A percentile compares a stretch with the other conserved stretches of the same genome.
These are phyloP conservation scores for Oreochromis aureus DNA, from an alignment of 2,113 vertebrate genomes.

Conservation along the genomic window DNA sequence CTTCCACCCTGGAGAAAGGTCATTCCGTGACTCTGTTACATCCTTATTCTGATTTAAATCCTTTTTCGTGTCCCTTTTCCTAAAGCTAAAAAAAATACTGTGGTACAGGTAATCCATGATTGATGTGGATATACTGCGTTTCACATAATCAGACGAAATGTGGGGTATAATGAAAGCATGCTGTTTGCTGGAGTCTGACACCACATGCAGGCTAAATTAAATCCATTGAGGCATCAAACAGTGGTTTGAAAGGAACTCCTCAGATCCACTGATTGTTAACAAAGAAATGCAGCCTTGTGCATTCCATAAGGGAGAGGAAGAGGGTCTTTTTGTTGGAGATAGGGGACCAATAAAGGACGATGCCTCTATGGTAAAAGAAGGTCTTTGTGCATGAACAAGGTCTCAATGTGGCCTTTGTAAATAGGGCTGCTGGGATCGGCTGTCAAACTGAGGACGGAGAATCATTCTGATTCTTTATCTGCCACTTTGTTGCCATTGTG, in stretches of 20 bases:
- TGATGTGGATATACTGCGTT: background rate
- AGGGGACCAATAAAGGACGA: conserved; percentile 56
- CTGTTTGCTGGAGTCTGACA: background rate
- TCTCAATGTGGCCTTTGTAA: conserved; percentile 73
- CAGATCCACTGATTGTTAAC: conserved; percentile 28
- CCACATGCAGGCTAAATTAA: background rate
- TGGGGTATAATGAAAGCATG: background rate
- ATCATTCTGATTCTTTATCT: conserved; percentile 52
- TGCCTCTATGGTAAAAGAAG: conserved; percentile 43
- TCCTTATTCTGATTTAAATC: background rate
- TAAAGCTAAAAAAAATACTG: background rate
- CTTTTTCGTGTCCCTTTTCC: background rate
- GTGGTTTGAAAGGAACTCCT: conserved; percentile 28
- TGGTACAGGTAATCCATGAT: background rate
- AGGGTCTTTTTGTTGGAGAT: conserved; percentile 63
- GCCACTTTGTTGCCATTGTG: conserved; percentile 35
- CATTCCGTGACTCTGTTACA: background rate
- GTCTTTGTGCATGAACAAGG: conserved; percentile 57
- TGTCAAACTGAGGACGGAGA: conserved; percentile 37
- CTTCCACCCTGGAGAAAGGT: conserved; percentile 45
- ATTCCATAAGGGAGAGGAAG: conserved; percentile 55
- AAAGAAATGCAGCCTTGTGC: conserved; percentile 37
- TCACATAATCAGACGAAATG: background rate
- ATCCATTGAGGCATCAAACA: conserved; percentile 8
- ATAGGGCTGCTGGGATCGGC: conserved; percentile 9